Base-by-base conservation (phyloP, 2,888 invertebrate genomes). In the Ganaspis brasiliensis region DNA sequence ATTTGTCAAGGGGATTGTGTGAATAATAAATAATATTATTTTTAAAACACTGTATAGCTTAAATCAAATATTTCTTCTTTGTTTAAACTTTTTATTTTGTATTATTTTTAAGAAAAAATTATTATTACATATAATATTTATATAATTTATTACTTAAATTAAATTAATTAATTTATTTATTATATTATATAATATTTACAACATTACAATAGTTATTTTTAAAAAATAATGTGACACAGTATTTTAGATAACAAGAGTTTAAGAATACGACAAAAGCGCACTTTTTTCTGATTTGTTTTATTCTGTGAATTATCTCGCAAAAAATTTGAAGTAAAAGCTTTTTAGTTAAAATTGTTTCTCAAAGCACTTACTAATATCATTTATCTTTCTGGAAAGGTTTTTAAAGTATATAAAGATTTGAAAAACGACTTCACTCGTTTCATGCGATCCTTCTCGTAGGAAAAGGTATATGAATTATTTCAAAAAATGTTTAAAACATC, bases 1-100 rank as follows among this genome's bases (percentile, higher is more conserved):
- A 52, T 52, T 52, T 52, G 52, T 52, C 52, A 52, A 52, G 52
- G 52, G 52, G 52, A 52, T 52, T 52, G 52, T n/a, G 19, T 52
- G 52, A 52, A 52, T 52, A 52, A 52, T 19, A 6, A 52, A 19
- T 52, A 52, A 16, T 16, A 19, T 52, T 3, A 19, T n/a, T n/a
- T 49, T n/a, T n/a, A 49, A 49, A 45, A 45, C n/a, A 45, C 14
- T 12, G 12, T 45, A 14, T 45, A 14, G n/a, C n/a, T 45, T 45
- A 45, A 12, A 45, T 14, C 45, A 45, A 45, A 3, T n/a, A 14
- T 12, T n/a, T 45, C 14, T 12, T 9, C 3, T 45, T 4, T 12
- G 14, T 45, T n/a, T 45, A n/a, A 4, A 45, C n/a, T 12, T 45
- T 45, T 45, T 45, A 14, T 45, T 45, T 45, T 10, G 14, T 14